Evolutionary conservation across 1,140 invertebrate genomes (phyloP).

Genomic region (Thaumetopoea pityocampa): DNA sequence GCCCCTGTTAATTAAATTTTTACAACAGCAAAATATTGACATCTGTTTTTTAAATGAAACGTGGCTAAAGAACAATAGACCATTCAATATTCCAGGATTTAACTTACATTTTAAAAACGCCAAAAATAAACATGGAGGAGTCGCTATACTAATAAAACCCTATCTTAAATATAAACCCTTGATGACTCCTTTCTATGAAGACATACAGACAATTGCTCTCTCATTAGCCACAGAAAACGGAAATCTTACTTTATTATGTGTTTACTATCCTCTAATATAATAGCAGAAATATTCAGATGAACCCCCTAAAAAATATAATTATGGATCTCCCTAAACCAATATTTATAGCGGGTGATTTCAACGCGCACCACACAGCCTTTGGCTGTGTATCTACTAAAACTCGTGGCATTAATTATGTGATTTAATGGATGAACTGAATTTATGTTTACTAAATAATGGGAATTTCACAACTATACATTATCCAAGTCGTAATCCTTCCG

Average conservation of each 20-base stretch:
- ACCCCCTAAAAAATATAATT: neutral
- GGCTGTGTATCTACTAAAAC: neutral
- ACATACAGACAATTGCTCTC: neutral
- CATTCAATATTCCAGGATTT: neutral
- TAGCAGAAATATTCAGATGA: neutral
- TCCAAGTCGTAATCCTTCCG: conserved; percentile 1
- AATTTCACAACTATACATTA: conserved; percentile 3
- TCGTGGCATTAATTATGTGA: neutral
- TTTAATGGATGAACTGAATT: neutral
- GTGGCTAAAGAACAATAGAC: too few species aligned
- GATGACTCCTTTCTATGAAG: neutral
- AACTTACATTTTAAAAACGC: neutral
- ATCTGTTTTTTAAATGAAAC: neutral
- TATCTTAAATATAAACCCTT: neutral
- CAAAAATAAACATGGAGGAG: neutral
- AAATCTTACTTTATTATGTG: neutral
- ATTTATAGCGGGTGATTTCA: neutral
- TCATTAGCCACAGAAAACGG: neutral
- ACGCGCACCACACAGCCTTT: neutral
- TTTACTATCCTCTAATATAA: neutral
- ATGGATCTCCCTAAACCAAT: neutral
- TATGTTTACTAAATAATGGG: conserved; percentile 3
- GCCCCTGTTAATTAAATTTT: neutral
- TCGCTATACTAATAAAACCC: neutral
- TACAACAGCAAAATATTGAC: too few species aligned